Base-by-base conservation (phyloP, 37 sponge, comb jelly and placozoan species). In the Hormiphora californensis region DNA sequence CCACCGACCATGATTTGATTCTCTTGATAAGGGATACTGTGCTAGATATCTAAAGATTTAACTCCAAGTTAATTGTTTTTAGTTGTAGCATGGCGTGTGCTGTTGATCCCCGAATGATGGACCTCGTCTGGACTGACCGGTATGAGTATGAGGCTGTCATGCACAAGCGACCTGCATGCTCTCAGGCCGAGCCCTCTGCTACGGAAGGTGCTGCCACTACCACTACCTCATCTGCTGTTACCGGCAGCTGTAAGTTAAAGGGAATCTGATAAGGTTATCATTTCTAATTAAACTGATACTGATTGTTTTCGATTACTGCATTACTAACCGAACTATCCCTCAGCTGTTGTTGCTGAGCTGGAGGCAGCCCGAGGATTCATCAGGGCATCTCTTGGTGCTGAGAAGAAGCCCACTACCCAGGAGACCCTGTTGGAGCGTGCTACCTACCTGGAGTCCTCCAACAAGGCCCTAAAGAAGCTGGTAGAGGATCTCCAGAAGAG, bases 321-420 rank as follows among this genome's bases (percentile, higher is more conserved):
- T n/a, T n/a, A n/a, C n/a, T n/a, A n/a, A n/a, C n/a, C n/a, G n/a
- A n/a, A n/a, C n/a, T n/a, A n/a, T n/a, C n/a, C n/a, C n/a, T 40
- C 38, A 73, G 81, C 21, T 73, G 40, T 73, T 4, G 19, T 73
- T 8, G 81, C 81, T 32, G 81, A 73, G n/a, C 38, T 73, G 23
- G 81, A 73, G 25, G 81, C 81, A 43, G 81, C 81, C n/a, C 12
- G 81, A 73, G 81, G 81, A 73, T 73, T 73, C 43, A 73, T 73
- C 23, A 22, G 81, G n/a, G 81, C 81, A 9, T 41, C 41, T 41
- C 46, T 73, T 4, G 44, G 43, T 4, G 9, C 17, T 22, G 43
- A 27, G 1, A 17, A 23, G 3, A 5, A 21, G 5, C 4, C 8
- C 17, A 73, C 81, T n/a, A 73, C 81, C 19, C 43, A 43, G 8